Percentiles rank a stretch among this genome's conserved stretches.
phyloP scores from a whole-genome alignment of 2,113 vertebrate species.

The Oncorhynchus masou region DNA sequence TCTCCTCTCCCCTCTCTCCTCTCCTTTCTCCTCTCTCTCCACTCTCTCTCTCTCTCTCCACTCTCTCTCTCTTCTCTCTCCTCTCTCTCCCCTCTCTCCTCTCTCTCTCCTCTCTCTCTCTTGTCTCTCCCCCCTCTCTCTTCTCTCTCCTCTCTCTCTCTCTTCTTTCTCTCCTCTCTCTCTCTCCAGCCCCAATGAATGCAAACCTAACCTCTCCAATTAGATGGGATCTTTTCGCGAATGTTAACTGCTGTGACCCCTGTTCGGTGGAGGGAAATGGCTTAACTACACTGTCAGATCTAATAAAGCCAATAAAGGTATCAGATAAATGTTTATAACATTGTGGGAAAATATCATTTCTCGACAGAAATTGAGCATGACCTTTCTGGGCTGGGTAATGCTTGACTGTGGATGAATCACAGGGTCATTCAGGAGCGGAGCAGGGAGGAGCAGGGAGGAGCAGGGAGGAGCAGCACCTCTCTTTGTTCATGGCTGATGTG shows the following conservation, averaged over 20 bases:
- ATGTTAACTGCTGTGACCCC: constrained; percentile 95
- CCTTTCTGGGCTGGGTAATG: constrained; percentile 91
- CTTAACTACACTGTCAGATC: constrained; percentile 99
- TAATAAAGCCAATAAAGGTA: constrained; percentile 98
- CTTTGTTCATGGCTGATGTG: constrained; percentile 69
- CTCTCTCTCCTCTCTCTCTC: too few relatives aligned
- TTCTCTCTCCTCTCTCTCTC: too few relatives aligned
- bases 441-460: too few relatives aligned
- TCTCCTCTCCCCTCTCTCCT: constrained; percentile 32
- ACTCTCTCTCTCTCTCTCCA: too few relatives aligned
- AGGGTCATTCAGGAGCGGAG: background rate
- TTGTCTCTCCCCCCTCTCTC: too few relatives aligned
- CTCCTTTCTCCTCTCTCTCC: too few relatives aligned
- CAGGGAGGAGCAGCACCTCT: background rate
- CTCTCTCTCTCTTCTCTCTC: constrained; percentile 33
- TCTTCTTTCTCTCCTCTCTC: too few relatives aligned
- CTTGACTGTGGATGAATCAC: constrained; percentile 85
- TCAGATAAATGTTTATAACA: constrained; percentile 99
- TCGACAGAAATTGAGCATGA: constrained; percentile 99
- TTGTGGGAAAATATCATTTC: constrained; percentile 98
- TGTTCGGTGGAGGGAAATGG: constrained; percentile 90
- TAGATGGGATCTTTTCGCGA: constrained; percentile 86
- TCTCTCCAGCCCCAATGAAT: constrained; percentile 46
- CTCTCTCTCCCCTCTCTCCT: too few relatives aligned
- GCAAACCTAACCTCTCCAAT: constrained; percentile 73